These are phyloP conservation scores for Hipparchia sbordonii DNA, from an alignment of 2,888 invertebrate species.

Conservation along the genomic window DNA sequence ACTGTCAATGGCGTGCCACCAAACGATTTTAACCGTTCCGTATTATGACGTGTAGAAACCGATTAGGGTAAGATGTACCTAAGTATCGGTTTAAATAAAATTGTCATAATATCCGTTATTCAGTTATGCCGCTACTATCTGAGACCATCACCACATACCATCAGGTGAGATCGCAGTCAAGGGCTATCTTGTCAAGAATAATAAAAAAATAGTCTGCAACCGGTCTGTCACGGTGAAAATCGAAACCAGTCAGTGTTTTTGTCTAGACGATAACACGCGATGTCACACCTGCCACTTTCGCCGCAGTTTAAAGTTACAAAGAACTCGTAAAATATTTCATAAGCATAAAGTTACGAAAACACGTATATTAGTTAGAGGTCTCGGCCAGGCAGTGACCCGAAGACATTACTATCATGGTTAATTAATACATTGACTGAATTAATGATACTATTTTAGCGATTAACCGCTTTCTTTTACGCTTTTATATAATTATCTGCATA, in stretches of 20 bases:
- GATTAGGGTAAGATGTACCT: too few relatives aligned
- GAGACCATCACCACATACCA: too few relatives aligned
- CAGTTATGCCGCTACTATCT: too few relatives aligned
- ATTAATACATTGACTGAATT: conserved; percentile 15
- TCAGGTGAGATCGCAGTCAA: too few relatives aligned
- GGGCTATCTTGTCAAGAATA: too few relatives aligned
- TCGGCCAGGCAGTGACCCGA: conserved; percentile 63
- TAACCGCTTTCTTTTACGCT: background rate
- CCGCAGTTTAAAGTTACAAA: conserved; percentile 46
- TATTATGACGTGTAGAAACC: too few relatives aligned
- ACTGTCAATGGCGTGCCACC: too few relatives aligned
- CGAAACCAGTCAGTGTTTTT: conserved; percentile 48
- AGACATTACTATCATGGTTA: conserved; percentile 23
- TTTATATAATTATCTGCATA: background rate
- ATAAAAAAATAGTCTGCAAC: conserved; percentile 43
- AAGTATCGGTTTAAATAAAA: too few relatives aligned
- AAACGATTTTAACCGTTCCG: too few relatives aligned
- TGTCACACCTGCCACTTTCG: conserved; percentile 68
- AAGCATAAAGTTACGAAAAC: conserved; percentile 45
- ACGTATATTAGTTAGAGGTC: conserved; percentile 63
- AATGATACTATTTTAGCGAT: background rate
- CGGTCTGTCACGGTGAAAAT: conserved; percentile 67
- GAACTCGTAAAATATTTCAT: conserved; percentile 27
- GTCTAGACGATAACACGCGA: conserved; percentile 22
- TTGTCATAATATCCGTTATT: too few relatives aligned